Conservation (phyloP, 2,113 vertebrate genomes). For the Trogon melanurus region DNA sequence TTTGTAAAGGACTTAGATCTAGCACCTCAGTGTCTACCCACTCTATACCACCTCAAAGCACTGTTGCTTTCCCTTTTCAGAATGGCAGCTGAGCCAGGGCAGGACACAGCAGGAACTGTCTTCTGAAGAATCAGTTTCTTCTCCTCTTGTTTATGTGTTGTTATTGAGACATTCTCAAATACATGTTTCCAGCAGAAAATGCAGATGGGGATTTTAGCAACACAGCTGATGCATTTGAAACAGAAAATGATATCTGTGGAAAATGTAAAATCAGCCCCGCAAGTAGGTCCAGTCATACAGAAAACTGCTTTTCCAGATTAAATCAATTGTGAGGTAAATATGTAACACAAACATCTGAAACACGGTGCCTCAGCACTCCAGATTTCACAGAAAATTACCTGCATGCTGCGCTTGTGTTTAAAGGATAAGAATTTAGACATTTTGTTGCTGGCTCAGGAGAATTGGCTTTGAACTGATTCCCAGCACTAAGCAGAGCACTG, state of each 20-base stretch:
- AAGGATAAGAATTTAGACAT: background rate
- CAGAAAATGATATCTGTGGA: background rate
- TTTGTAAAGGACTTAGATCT: background rate
- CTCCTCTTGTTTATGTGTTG: background rate
- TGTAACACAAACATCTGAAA: background rate
- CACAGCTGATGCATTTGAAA: background rate
- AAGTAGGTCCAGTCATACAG: background rate
- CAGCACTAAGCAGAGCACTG: background rate
- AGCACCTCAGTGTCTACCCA: background rate
- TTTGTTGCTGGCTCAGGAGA: background rate
- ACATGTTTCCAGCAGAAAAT: background rate
- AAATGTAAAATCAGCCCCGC: background rate
- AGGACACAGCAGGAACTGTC: background rate
- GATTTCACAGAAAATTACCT: background rate
- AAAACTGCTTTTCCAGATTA: background rate
- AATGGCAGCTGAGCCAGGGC: background rate
- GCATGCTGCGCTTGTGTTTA: background rate
- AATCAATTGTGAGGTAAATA: background rate
- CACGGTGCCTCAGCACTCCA: accelerated
- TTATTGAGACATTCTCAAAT: background rate
- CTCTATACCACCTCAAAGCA: background rate
- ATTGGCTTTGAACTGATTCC: background rate
- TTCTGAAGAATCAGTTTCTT: background rate
- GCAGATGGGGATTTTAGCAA: background rate
- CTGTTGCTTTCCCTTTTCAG: accelerated